phyloP scores from a whole-genome alignment of 2,888 invertebrate species.

The Fragum whitleyi region DNA sequence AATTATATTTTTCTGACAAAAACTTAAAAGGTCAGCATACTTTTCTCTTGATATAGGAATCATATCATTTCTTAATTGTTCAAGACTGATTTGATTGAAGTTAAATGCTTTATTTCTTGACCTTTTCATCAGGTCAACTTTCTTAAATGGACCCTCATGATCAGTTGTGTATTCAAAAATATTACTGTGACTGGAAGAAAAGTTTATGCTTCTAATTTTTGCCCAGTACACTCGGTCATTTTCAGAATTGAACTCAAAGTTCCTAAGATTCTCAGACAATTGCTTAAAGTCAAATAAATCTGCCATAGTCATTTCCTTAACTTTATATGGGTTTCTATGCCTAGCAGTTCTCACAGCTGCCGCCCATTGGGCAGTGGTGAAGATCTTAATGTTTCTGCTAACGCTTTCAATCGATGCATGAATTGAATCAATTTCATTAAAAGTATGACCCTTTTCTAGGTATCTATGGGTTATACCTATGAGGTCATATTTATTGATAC shows the following conservation, averaged over 20 bases:
- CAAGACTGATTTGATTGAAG: neutral
- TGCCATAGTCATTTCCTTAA: neutral
- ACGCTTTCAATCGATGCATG: constrained; percentile 9
- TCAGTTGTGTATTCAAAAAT: constrained; percentile 10
- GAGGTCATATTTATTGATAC: constrained; percentile 6
- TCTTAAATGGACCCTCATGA: neutral
- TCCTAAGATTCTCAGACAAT: neutral
- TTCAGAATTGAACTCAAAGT: constrained; percentile 26
- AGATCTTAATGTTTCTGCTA: constrained; percentile 1
- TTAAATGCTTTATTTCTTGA: neutral
- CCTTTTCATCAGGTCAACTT: constrained; percentile 9
- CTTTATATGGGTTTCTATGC: neutral
- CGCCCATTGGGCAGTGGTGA: constrained; percentile 29
- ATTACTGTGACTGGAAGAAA: neutral
- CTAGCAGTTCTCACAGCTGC: constrained; percentile 21
- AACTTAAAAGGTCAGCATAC: neutral
- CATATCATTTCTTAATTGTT: neutral
- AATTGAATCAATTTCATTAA: constrained; percentile 10
- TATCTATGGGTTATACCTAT: constrained; percentile 3
- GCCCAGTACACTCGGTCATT: constrained; percentile 21
- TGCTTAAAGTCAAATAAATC: constrained; percentile 34
- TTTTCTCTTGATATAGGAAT: neutral
- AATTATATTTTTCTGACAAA: constrained; percentile 3
- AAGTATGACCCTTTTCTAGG: constrained; percentile 27
- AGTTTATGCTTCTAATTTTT: neutral